Base-by-base conservation (phyloP, 2,888 invertebrate species). In the Ophion slaviceki region DNA sequence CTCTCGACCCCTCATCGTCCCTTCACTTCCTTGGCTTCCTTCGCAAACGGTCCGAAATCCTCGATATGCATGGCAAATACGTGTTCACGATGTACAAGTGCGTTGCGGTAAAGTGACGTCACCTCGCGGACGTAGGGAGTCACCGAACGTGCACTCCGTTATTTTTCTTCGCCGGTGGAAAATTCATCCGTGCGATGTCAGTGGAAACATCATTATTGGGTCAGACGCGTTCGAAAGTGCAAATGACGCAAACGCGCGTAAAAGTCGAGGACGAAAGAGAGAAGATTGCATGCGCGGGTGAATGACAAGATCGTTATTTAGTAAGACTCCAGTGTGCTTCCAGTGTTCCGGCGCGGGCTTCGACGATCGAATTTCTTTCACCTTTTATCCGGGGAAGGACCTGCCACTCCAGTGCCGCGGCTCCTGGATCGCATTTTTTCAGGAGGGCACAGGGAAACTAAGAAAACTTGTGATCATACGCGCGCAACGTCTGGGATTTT, bases 31-130 rank as follows among this genome's bases (percentile, higher is more conserved):
- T 36, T 67, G 40, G 20, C 67, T 70, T 68, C 64, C 11, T 45
- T 84, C 85, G 32, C 83, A 61, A 89, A 89, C 89, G 89, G 91
- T 92, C 91, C 91, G 90, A 92, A 92, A 92, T 92, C 92, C 92
- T 92, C 90, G 90, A 91, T 91, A 92, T 91, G 92, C 91, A 92
- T 92, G 92, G 91, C 89, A 91, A 91, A 90, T 91, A 92, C 92
- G 91, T 92, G 92, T 92, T 90, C 89, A 86, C 87, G 90, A 88
- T 89, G 88, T 88, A 89, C 91, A 92, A 92, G 90, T 89, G 87
- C 83, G 84, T 85, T 83, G 85, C 86, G 88, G 86, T 89, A 90
- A 90, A 68, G 61, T 72, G 66, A 80, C 72, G 76, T 85, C 82
- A 59, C 62, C 53, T 4, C 14, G 40, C 64, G 59, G 40, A 36